Evolutionary conservation across 2,797 vertebrate genomes (phyloP), one percentile per base, ranked within the genome.

Genomic region (Channa striata): DNA sequence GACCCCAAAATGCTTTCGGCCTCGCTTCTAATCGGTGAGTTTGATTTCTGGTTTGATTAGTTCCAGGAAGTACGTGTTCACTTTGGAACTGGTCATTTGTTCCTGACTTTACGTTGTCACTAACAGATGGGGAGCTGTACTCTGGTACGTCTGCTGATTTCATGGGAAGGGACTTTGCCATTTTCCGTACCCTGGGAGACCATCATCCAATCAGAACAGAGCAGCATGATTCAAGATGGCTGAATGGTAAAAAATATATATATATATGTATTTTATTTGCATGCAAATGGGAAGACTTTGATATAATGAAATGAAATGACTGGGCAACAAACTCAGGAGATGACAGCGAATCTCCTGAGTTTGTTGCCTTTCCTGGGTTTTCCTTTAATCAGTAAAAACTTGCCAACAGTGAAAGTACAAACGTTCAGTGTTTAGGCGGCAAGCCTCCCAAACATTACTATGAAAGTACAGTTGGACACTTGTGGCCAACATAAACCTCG

Each of bases 151-250:
- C 97, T 8, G 97, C 97, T 49, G 97, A 98, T 88, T 98, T 98
- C 92, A 98, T 98, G 97, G 97, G 97, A 83, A 93, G 97, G 83
- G 97, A 98, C 85, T 98, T 98, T 78, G 97, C 97, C 63, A 98
- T 98, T 92, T 98, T 98, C 91, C 95, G 97, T 77, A 98, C 97
- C 16, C 92, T 98, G 70, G 97, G 97, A 56, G 95, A 96, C 68
- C 96, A 98, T 75, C 97, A 98, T 89, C 97, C 97, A 72, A 97
- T 98, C 93, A 94, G 97, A 82, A 98, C 97, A 0, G 97, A 98
- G 89, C 97, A 98, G 87, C 97, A 98, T 4, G 96, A 98, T 80
- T 98, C 97, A 78, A 94, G 97, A 87, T 98, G 97, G 97, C 94
- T 98, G 62, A 98, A 98, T 58, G 97, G 97, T 98, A 96, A 86